Evolutionary conservation across 2,113 vertebrate species (phyloP).

Genomic region (Neotragus pygmaeus): DNA sequence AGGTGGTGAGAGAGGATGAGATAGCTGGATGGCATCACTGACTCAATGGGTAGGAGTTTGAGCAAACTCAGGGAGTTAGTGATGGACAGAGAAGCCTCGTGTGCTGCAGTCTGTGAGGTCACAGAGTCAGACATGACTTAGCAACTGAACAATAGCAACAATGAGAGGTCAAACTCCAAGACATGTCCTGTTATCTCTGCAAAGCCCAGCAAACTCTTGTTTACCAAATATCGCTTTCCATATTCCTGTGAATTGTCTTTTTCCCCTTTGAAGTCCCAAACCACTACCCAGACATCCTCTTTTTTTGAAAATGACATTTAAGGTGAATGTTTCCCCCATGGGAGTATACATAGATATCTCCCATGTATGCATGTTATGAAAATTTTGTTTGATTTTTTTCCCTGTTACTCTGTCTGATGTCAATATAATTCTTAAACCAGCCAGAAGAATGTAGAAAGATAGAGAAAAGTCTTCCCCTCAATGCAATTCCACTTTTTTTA

Average conservation of each 20-base stretch:
- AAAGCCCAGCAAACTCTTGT: not conserved
- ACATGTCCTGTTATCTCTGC: not conserved
- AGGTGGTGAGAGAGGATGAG: not conserved
- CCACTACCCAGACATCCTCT: not conserved
- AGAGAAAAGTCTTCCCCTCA: not conserved
- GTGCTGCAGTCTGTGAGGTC: not conserved
- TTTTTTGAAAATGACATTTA: not conserved
- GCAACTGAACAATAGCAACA: not conserved
- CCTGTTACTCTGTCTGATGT: not conserved
- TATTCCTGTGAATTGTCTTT: not conserved
- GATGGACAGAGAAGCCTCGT: not conserved
- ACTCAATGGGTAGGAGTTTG: not conserved
- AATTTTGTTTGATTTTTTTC: not conserved
- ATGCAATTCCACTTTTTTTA: not conserved
- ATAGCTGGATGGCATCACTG: not conserved
- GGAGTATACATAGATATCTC: not conserved
- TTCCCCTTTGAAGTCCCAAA: not conserved
- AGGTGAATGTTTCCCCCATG: not conserved
- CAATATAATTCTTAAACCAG: not conserved
- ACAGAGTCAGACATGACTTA: not conserved
- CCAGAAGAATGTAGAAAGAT: not conserved
- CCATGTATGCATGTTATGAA: rapidly evolving
- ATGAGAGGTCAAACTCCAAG: not conserved
- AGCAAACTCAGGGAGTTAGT: not conserved
- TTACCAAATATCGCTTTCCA: not conserved